Conservation (phyloP, 2,797 vertebrate genomes). For the Serranus cabrilla region DNA sequence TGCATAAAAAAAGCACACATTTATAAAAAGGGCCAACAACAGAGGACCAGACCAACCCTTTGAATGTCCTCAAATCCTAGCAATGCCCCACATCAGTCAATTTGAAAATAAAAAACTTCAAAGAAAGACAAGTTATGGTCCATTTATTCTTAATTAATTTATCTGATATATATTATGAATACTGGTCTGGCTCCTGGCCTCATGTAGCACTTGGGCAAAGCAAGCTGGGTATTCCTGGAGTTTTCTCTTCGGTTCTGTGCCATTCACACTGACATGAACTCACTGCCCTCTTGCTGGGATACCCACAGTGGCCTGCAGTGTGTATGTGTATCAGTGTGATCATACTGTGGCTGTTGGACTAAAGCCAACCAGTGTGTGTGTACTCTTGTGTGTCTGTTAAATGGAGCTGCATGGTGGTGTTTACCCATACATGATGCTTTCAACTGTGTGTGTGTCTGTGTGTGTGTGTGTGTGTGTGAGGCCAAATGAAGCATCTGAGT, state of each 20-base stretch:
- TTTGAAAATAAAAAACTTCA: no score
- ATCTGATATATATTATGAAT: no score
- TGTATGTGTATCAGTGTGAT: slow-evolving; percentile 14
- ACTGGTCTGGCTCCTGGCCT: no score
- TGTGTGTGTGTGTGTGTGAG: slow-evolving; percentile 1
- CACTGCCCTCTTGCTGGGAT: slow-evolving; percentile 10
- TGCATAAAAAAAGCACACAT: no score
- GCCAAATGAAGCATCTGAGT: not conserved
- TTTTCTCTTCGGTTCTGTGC: not conserved
- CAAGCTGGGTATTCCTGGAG: no score
- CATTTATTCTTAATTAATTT: no score
- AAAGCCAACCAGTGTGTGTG: slow-evolving; percentile 36
- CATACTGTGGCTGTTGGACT: slow-evolving; percentile 22
- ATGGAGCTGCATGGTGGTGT: slow-evolving; percentile 27
- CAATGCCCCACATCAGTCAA: no score
- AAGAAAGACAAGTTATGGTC: no score
- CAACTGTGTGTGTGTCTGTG: not conserved
- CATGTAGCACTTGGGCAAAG: no score
- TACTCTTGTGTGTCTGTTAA: slow-evolving; percentile 46
- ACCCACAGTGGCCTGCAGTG: slow-evolving; percentile 2
- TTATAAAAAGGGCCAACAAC: no score
- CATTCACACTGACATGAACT: slow-evolving; percentile 8
- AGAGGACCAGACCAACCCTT: no score
- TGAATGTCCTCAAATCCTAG: no score
- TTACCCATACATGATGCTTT: slow-evolving; percentile 24